Conservation (phyloP, 2,888 invertebrate species). For the Tachina grossa region DNA sequence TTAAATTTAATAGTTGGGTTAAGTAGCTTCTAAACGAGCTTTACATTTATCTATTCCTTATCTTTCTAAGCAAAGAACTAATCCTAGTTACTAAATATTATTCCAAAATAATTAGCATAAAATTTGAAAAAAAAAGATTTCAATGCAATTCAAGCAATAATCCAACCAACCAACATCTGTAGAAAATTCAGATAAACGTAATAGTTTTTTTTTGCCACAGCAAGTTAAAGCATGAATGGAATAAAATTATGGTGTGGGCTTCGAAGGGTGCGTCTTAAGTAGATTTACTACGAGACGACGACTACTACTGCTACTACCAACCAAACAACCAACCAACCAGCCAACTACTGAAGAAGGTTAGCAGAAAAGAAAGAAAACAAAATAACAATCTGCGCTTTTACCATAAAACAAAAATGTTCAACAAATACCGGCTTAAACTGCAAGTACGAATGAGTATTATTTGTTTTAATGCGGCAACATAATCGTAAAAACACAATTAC, state of each 20-base stretch:
- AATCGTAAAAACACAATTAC: constrained; percentile 82
- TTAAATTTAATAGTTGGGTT: not conserved
- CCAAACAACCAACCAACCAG: constrained; percentile 21
- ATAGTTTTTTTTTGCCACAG: constrained; percentile 30
- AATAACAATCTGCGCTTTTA: constrained; percentile 9
- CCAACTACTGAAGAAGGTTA: constrained; percentile 66
- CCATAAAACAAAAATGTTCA: constrained; percentile 3
- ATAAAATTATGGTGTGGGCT: constrained; percentile 65
- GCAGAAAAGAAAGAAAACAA: constrained; percentile 7
- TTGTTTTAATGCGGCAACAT: constrained; percentile 79
- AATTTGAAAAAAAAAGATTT: constrained; percentile 78
- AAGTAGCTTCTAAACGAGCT: not conserved
- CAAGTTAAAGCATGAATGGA: constrained; percentile 53
- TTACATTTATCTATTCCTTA: constrained; percentile 2
- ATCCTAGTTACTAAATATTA: constrained; percentile 61
- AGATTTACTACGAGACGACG: constrained; percentile 65
- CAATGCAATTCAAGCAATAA: constrained; percentile 74
- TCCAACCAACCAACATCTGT: not conserved
- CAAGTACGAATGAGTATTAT: constrained; percentile 68
- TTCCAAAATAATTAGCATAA: constrained; percentile 81
- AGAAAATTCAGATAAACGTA: constrained; percentile 21
- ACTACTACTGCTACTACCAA: constrained; percentile 53
- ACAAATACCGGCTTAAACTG: constrained; percentile 44
- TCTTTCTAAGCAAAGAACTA: constrained; percentile 23
- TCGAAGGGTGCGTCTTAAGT: constrained; percentile 70